Evolutionary conservation across 2,113 vertebrate genomes (phyloP), one percentile per base, ranked within the genome.

Genomic region (Triplophysa dalaica): DNA sequence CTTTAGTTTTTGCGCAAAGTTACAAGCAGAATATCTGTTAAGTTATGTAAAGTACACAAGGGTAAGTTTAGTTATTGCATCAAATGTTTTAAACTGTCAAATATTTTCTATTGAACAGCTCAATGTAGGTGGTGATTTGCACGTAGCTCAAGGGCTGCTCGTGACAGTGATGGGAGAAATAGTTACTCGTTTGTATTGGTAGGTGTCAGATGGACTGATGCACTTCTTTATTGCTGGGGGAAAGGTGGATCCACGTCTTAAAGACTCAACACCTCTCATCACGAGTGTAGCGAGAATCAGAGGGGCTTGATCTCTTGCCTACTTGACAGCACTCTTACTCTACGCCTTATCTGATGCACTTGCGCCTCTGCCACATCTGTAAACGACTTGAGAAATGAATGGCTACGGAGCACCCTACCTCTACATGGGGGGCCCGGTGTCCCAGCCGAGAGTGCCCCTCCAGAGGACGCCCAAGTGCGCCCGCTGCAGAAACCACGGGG

Each of bases 401-500:
- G 96, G 95, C 83, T 98, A 96, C 94, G 96, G 96, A 68, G 96
- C 96, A 24, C 96, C 96, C 4, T 98, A 97, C 92, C 90, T 98
- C 79, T 97, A 98, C 89, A 94, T 97, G 95, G 95, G 96, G 88
- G 95, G 94, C 81, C 95, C 96, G 54, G 96, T 98, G 87, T 94
- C 96, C 7, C 96, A 96, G 89, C 93, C 95, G 63, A 93, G 96
- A 81, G 94, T 95, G 19, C 96, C 96, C 50, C 89, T 98, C 54
- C 96, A 97, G 88, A 93, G 96, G 88, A 98, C 96, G 41, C 96
- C 96, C 2, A 98, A 98, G 87, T 98, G 96, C 88, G 96, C 96
- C 52, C 96, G 96, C 17, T 98, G 96, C 93, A 90, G 96, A 74
- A 98, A 98, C 90, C 97, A 98, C 90, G 97, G 97, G 41, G 96